Evolutionary conservation across 2,113 vertebrate genomes (phyloP), one percentile per base, ranked within the genome.

Genomic region (Peromyscus californicus): DNA sequence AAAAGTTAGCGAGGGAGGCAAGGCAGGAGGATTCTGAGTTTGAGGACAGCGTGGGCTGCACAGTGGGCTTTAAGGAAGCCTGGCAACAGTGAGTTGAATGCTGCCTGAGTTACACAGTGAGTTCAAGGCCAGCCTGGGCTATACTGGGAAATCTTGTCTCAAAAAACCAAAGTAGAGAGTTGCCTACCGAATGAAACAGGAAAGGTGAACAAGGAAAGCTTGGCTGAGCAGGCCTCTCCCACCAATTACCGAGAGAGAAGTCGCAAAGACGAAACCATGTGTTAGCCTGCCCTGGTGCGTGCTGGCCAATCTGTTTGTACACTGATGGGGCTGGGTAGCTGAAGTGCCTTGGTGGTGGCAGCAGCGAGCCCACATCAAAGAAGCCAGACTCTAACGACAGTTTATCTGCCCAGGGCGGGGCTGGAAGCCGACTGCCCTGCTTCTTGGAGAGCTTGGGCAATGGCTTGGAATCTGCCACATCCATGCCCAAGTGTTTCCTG

Each of bases 261-360:
- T 42, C 61, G 45, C 83, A 65, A 65, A 85, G 61, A 31, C 11
- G 17, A 65, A 31, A 17, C 13, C n/a, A 9, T 54, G 97, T 80
- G 72, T 96, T 57, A 13, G 89, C 95, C 83, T 54, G 92, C 74
- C 72, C 65, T 31, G 63, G 90, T 84, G 65, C 97, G 96, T 0
- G 82, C 95, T 96, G 90, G 36, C 78, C 75, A 59, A 45, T 95
- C 93, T 57, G 57, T 74, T 54, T 78, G 79, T 48, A 2, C 11
- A 95, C 97, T 94, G 97, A 96, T 92, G 33, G 5, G 97, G 97
- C 22, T 93, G 95, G 98, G 96, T 93, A 96, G 97, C 97, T 85
- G 78, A 8, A 97, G 98, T 54, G 26, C 92, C 97, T 57, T 93
- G 94, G 96, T 92, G 94, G 97, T 26, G 24, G 95, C 89, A 69